phyloP scores from a whole-genome alignment of 2,888 invertebrate genomes.

The Ellobium chinense region DNA sequence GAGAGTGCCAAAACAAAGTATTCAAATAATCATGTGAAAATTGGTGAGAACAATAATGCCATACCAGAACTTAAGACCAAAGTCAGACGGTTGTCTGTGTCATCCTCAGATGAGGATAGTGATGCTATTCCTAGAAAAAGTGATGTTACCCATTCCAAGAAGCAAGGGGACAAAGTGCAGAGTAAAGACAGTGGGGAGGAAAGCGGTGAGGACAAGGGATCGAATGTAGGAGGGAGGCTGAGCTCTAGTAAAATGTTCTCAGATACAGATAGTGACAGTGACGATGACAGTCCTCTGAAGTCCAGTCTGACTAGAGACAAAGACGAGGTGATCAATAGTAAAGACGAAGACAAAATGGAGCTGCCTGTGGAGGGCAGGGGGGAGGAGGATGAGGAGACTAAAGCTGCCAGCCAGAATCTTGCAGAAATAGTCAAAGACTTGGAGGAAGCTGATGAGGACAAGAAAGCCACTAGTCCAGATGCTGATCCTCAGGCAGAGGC shows the following conservation, averaged over 20 bases:
- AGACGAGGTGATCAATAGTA: neutral
- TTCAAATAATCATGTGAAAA: conserved; percentile 26
- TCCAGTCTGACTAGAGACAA: conserved; percentile 1
- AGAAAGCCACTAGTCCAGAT: conserved; percentile 60
- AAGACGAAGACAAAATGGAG: conserved; percentile 33
- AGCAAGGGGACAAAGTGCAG: neutral
- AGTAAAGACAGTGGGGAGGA: conserved; percentile 38
- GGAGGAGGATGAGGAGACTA: conserved; percentile 50
- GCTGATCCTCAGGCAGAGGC: conserved; percentile 40
- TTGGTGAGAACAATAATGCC: conserved; percentile 7
- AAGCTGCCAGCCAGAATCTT: conserved; percentile 49
- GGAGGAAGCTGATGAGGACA: conserved; percentile 47
- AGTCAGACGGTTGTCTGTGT: conserved; percentile 37
- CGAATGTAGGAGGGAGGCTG: conserved; percentile 23
- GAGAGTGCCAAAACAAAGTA: conserved; percentile 35
- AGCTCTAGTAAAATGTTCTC: conserved; percentile 31
- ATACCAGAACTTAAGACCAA: conserved; percentile 31
- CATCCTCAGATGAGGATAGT: conserved; percentile 45
- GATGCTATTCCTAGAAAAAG: conserved; percentile 28
- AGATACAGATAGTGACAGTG: conserved; percentile 49
- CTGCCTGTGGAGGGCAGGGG: conserved; percentile 23
- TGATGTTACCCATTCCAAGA: conserved; percentile 7
- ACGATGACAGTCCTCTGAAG: conserved; percentile 51
- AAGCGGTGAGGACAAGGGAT: conserved; percentile 48
- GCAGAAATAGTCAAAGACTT: conserved; percentile 50